Base-by-base conservation (phyloP, 2,888 invertebrate genomes). In the Boloria euphrosyne region DNA sequence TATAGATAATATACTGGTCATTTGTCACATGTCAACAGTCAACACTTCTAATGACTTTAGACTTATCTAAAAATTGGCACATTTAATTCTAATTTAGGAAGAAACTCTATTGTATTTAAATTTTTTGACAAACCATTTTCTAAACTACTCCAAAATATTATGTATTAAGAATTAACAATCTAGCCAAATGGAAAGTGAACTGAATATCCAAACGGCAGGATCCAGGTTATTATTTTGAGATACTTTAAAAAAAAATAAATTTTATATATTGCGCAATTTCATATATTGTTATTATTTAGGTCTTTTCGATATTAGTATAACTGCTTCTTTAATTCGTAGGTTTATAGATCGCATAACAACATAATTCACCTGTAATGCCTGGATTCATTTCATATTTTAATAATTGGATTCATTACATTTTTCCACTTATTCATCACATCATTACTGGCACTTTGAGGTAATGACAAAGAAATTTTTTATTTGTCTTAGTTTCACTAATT, bases 171-270 rank as follows among this genome's bases (percentile, higher is more conserved):
- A 93, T 49, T 83, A 74, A 74, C 71, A 66, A 77, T 79, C 80
- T 60, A 79, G 74, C 77, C 88, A 87, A 87, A 91, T 91, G 91
- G 90, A 83, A 83, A 90, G 84, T 84, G 88, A 90, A 87, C 75
- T 89, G 75, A 85, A 86, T 73, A 72, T 85, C 70, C 77, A 83
- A 66, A 78, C 82, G 62, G 75, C 84, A 73, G 82, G 84, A 80
- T 80, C 88, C 87, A 87, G 89, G 90, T 91, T 70, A 54, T 51
- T 38, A 58, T 52, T 64, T 51, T 13, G 6, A 38, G 13, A 31
- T 13, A 49, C 31, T 49, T 47, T 4, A 16, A 38, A 38, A 14
- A 38, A 68, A 44, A n/a, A 55, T 54, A 47, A 49, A 67, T 70
- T 22, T 22, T 64, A 69, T n/a, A 38, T 69, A 83, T 85, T 87